These are phyloP conservation scores for Zaprionus ghesquierei DNA, from an alignment of 1,140 invertebrate genomes.

Conservation along the genomic window DNA sequence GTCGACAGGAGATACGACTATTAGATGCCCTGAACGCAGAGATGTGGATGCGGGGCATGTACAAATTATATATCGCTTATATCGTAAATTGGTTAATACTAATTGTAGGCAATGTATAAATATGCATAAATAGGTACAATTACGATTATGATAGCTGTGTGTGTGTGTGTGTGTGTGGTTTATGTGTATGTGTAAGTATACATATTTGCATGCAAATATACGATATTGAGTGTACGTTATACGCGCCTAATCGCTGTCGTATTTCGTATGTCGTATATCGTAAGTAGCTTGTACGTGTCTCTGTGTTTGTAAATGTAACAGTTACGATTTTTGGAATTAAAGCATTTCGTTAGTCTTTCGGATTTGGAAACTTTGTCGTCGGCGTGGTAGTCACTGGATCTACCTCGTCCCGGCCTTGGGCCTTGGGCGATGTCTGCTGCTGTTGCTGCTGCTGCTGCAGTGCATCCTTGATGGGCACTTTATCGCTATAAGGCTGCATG, in stretches of 20 bases:
- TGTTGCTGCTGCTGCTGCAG: slow-evolving; percentile 11
- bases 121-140: slow-evolving; percentile 39
- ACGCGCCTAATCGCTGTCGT: neutral
- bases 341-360: slow-evolving; percentile 76
- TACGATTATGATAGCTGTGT: slow-evolving; percentile 31
- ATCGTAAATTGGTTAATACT: slow-evolving; percentile 52
- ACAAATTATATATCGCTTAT: neutral
- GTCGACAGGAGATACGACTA: slow-evolving; percentile 1
- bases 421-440: neutral
- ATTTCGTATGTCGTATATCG: neutral
- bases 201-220: neutral
- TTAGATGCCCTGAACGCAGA: neutral
- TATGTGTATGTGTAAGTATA: neutral
- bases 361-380: slow-evolving; percentile 50
- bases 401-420: neutral
- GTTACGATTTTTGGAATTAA: slow-evolving; percentile 59
- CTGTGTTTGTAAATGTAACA: slow-evolving; percentile 15
- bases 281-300: neutral
- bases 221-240: slow-evolving; percentile 9
- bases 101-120: slow-evolving; percentile 51
- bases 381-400: neutral
- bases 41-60: neutral
- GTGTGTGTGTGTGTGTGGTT: neutral
- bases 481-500: slow-evolving; percentile 60
- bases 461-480: slow-evolving; percentile 44